Evolutionary conservation across 2,113 vertebrate genomes (phyloP).

Genomic region (Chelonoidis abingdonii): DNA sequence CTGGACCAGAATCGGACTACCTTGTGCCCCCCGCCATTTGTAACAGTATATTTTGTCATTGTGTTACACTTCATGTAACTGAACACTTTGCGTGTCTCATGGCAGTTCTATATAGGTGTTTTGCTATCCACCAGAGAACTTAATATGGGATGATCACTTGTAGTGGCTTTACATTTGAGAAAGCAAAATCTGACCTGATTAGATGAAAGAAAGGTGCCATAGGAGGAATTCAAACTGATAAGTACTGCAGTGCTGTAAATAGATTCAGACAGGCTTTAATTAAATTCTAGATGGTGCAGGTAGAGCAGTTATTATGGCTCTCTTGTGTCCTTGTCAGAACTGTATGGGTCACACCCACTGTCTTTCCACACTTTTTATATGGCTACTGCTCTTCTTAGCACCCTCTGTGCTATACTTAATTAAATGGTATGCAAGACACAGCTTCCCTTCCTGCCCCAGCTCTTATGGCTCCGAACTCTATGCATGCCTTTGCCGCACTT

Average conservation of each 20-base stretch:
- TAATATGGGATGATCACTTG: not conserved
- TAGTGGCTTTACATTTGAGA: not conserved
- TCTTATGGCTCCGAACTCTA: not conserved
- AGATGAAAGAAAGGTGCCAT: not conserved
- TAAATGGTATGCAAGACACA: not conserved
- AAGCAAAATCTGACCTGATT: not conserved
- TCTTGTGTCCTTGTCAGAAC: not conserved
- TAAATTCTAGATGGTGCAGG: not conserved
- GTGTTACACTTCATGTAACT: not conserved
- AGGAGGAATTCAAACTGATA: not conserved
- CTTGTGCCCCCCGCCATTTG: not conserved
- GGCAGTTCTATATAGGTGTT: accelerated
- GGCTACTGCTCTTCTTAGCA: not conserved
- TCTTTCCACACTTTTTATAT: not conserved
- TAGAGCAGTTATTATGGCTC: not conserved
- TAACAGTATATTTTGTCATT: not conserved
- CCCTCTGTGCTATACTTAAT: not conserved
- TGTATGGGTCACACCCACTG: not conserved
- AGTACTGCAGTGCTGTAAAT: not conserved
- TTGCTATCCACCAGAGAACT: not conserved
- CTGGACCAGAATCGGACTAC: not conserved
- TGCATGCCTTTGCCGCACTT: not conserved
- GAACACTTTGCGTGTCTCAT: not conserved
- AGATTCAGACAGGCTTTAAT: not conserved
- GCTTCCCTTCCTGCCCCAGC: not conserved